Base-by-base conservation (phyloP, 2,797 vertebrate species). In the Pachyuromys duprasi region DNA sequence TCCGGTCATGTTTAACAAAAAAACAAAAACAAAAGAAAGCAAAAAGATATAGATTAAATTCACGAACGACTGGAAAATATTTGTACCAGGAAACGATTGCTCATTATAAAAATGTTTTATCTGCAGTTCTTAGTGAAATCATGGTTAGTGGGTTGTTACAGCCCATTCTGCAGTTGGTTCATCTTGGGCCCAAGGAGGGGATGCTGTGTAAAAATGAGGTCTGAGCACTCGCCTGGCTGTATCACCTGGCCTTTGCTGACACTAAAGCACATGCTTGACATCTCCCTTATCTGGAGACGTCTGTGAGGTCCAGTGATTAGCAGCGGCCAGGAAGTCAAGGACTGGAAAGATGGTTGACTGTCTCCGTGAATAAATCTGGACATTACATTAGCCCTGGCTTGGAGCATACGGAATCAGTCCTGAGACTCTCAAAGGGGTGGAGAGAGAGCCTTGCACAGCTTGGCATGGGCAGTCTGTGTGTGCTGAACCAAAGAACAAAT, bases 261-360 rank as follows among this genome's bases (percentile, higher is more conserved):
- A 80, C 96, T 95, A 94, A 91, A 96, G 95, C 45, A 62, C 67
- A 72, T 95, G 91, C 97, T 97, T 97, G 96, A 92, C 90, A 83
- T 97, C 96, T 98, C 94, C 92, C 95, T 98, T 96, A 97, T 97
- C 95, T 97, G 94, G 96, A 97, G 98, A 97, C 97, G 96, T 97
- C 96, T 92, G 95, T 90, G 97, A 98, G 95, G 97, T 97, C 96
- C 94, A 91, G 95, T 95, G 97, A 98, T 98, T 98, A 98, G 90
- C 74, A 72, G 88, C 2, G 70, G 78, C 81, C 97, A 95, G 97
- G 93, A 98, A 98, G 90, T 91, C 97, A 98, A 97, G 98, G 97
- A 93, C 98, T 98, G 96, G 98, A 98, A 98, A 96, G 96, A 97
- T 98, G 98, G 96, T 93, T 96, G 94, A 98, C 98, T 98, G 97